Evolutionary conservation across 1,140 invertebrate species (phyloP), one percentile per base, ranked within the genome.

Genomic region (Drosophila tropicalis): DNA sequence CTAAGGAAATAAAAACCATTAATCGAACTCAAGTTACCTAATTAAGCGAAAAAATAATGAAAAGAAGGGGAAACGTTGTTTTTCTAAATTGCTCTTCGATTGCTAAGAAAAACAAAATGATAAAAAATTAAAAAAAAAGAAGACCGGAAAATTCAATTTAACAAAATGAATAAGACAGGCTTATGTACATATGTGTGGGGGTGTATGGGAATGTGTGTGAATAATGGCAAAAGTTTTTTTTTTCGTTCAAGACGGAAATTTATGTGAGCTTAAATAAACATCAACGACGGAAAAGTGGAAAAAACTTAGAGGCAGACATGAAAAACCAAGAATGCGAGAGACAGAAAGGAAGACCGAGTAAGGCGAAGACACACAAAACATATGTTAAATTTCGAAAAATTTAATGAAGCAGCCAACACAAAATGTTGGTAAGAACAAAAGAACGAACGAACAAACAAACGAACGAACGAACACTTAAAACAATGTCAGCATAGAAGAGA

Each of bases 101-200:
- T 36, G 34, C 34, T 3, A 19, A 10, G 1, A 47, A 9, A 19
- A 13, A 17, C 3, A 47, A 47, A 79, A 70, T 70, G 71, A 73
- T 61, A 69, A 67, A 79, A 79, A 79, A 73, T 76, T 72, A 76
- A 62, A 76, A 76, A 76, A 79, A 76, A 76, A 73, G 76, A 73
- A 76, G 67, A 66, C 40, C 70, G 62, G 58, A 68, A 76, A 79
- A 79, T 69, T 79, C 51, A 73, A 79, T 79, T 73, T 69, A 32
- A 67, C 71, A 79, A 76, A 76, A 65, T 44, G 62, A 68, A 75
- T 67, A 41, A 55, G 47, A 40, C 72, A 55, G 40, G 25, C 62
- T 12, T 19, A 29, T 12, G 22, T 5, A 9, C 15, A 10, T 12
- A 15, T 19, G n/a, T 54, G 40, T 9, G n/a, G 12, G 32, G 5